A percentile compares a stretch with the other conserved stretches of the same genome.
Conservation (phyloP, 2,888 invertebrate genomes). For the Ametastegia equiseti region DNA sequence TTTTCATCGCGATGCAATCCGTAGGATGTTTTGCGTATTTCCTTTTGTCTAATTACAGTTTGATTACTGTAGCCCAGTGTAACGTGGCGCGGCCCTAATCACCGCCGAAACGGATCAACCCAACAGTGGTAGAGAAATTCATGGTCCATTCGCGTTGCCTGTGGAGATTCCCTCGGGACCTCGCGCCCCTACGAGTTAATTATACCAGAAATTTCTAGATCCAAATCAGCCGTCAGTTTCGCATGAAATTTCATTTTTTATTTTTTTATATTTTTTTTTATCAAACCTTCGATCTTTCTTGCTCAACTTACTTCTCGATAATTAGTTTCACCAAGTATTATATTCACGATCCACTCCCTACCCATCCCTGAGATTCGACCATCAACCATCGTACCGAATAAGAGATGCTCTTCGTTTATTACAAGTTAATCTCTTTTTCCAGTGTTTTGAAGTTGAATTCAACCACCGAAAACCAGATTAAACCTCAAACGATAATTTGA, state of each 20-base stretch:
- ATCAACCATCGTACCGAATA: background rate
- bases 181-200: conserved; percentile 19
- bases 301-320: background rate
- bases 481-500: background rate
- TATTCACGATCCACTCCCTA: background rate
- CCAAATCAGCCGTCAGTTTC: conserved; percentile 35
- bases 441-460: background rate
- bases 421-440: background rate
- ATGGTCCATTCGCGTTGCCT: conserved; percentile 32
- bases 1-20: background rate
- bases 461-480: background rate
- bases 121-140: conserved; percentile 9
- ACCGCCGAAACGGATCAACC: conserved; percentile 38
- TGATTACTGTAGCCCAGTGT: conserved; percentile 21
- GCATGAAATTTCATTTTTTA: conserved; percentile 20
- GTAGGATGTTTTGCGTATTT: conserved; percentile 4
- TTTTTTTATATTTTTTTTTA: background rate
- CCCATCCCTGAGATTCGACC: background rate
- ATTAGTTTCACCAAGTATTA: conserved; percentile 19
- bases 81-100: conserved; percentile 19
- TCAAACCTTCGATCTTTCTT: conserved; percentile 10
- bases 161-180: background rate
- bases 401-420: background rate
- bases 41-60: conserved; percentile 26
- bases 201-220: conserved; percentile 24